Base-by-base conservation (phyloP, 1,140 invertebrate genomes). In the Copidosoma floridanum region DNA sequence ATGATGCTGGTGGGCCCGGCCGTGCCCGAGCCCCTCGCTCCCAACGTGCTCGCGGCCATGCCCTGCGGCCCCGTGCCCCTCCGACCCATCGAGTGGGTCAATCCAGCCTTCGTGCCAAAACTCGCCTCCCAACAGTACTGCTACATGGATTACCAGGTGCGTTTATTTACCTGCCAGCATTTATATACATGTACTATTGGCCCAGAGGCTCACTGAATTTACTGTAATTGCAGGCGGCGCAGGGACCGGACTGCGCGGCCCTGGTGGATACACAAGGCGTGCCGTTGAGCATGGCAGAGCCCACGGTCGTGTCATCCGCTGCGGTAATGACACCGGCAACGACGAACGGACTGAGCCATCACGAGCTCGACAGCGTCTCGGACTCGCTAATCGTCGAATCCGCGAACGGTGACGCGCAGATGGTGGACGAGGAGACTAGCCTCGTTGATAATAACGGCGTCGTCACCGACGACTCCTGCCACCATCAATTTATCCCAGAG, bases 61-160 rank as follows among this genome's bases (percentile, higher is more conserved):
- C 74, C 80, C 0, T 82, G 78, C 53, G 73, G 68, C 3, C 75
- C 80, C 18, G 77, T 82, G 3, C 80, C 81, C 35, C 60, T 82
- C 12, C 73, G 81, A 57, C 74, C 81, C 35, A 73, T 82, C 12
- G 78, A 82, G 18, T 82, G 81, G 81, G 71, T 81, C 59, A 81
- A 82, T 67, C 79, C 80, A 54, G 71, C 73, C 11, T 81, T 72
- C 47, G 72, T 78, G 63, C 76, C 77, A 46, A 75, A 78, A 68
- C 52, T 75, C 51, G 64, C 68, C 38, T 69, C 68, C 16, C 70
- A 77, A 32, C 71, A 71, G 27, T 79, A 78, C 60, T 78, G 74
- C 48, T 65, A 75, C 29, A 69, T 78, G 64, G 73, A 78, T 46
- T 78, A 79, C 64, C 75, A 79, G 68, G 77, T 79, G 27, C 14